Evolutionary conservation across 2,797 vertebrate genomes (phyloP), one percentile per base, ranked within the genome.

Genomic region (Champsocephalus gunnari): DNA sequence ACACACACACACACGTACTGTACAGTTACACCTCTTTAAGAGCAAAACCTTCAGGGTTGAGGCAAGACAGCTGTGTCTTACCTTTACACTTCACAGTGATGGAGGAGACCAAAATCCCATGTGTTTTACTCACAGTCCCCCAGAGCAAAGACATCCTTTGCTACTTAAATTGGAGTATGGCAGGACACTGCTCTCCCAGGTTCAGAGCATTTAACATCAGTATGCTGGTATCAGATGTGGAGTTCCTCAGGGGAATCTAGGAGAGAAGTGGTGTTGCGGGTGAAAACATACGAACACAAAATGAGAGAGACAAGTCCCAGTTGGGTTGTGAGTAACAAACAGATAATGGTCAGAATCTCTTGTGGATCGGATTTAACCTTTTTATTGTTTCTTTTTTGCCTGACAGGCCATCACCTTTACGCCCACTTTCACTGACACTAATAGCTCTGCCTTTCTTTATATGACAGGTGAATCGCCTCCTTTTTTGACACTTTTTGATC

Each of bases 151-250:
- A 66, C 59, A 66, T 55, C 61, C 53, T 73, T 76, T 63, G 60
- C 63, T 61, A 63, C 61, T 54, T 83, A 61, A 75, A 73, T 78
- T 57, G 44, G 28, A 78, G 54, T 55, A 71, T 65, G 73, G 55
- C 73, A 72, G 72, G 79, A 83, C 28, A 5, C n/a, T 62, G 34
- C 24, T 50, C 57, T 59, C 28, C 57, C n/a, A n/a, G 17, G 34
- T 64, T 74, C 53, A 41, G 68, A 74, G 78, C 77, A 49, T 85
- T 88, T 82, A 78, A 82, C 75, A 73, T 84, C 81, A 75, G 73
- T 68, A 10, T 61, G 71, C 53, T 62, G 67, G 62, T 68, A 77
- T 82, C 84, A 80, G 73, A 76, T 77, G 65, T 65, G 44, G 17
- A 69, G 19, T 32, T 81, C 53, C 81, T 77, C 78, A 6, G 38